A percentile compares a stretch with the other conserved stretches of the same genome.
phyloP scores from a whole-genome alignment of 2,888 invertebrate species.

The Priocnemis perturbator region DNA sequence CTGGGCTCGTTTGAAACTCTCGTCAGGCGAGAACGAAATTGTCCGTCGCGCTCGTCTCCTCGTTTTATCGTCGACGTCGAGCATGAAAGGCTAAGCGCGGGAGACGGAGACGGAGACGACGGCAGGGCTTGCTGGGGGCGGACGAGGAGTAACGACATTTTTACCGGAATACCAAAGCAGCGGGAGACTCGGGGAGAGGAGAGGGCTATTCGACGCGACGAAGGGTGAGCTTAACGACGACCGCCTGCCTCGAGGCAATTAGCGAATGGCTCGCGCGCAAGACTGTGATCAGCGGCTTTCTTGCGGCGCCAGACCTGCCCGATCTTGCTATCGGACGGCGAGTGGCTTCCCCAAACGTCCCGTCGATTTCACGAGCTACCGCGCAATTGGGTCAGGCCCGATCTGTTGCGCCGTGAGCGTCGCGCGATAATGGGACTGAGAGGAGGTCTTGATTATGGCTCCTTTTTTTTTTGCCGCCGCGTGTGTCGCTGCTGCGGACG shows the following conservation, averaged over 20 bases:
- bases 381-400: no score
- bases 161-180: slow-evolving; percentile 18
- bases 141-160: slow-evolving; percentile 18
- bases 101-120: neutral
- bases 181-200: no score
- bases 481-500: no score
- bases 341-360: no score
- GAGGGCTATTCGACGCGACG: neutral
- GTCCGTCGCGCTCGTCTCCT: slow-evolving; percentile 51
- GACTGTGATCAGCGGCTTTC: slow-evolving; percentile 27
- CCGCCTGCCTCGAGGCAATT: slow-evolving; percentile 29
- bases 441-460: no score
- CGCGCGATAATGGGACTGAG: no score
- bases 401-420: no score
- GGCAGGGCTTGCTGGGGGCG: slow-evolving; percentile 9
- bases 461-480: no score
- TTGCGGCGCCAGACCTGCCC: no score
- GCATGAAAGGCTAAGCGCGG: slow-evolving; percentile 23
- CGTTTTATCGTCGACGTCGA: slow-evolving; percentile 55
- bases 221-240: slow-evolving; percentile 22
- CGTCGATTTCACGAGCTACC: neutral
- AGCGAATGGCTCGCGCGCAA: slow-evolving; percentile 16
- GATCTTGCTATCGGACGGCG: no score
- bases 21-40: slow-evolving; percentile 63
- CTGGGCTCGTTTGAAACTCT: slow-evolving; percentile 57